phyloP scores from a whole-genome alignment of 2,888 invertebrate genomes.

The Eucera pruinosa region DNA sequence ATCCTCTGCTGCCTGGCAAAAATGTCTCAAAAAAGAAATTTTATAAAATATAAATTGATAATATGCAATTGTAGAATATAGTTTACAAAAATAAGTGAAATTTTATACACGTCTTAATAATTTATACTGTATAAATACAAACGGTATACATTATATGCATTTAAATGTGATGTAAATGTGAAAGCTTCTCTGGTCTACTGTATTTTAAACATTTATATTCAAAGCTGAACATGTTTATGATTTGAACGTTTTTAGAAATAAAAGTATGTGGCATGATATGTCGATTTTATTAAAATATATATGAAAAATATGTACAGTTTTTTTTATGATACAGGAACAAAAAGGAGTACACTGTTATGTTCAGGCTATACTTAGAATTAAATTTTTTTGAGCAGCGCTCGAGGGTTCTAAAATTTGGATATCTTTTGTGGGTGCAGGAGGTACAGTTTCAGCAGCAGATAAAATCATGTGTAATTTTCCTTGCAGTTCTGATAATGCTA shows the following conservation, averaged over 20 bases:
- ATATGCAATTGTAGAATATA: conserved; percentile 31
- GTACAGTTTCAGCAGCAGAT: conserved; percentile 85
- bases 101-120: conserved; percentile 42
- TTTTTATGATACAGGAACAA: conserved; percentile 24
- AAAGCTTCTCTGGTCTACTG: conserved; percentile 25
- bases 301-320: conserved; percentile 66
- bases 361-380: conserved; percentile 79
- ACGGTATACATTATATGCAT: conserved; percentile 2
- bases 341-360: conserved; percentile 35
- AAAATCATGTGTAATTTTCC: conserved; percentile 89
- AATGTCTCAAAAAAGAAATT: conserved; percentile 74
- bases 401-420: conserved; percentile 75
- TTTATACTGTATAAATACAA: conserved; percentile 28
- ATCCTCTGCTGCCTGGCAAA: conserved; percentile 83
- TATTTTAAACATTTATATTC: conserved; percentile 21
- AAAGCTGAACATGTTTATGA: not conserved
- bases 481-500: conserved; percentile 88
- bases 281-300: conserved; percentile 71
- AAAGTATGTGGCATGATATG: conserved; percentile 58
- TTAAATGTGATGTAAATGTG: conserved; percentile 17
- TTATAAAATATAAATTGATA: conserved; percentile 46
- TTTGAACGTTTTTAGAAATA: not conserved
- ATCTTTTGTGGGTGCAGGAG: conserved; percentile 66
- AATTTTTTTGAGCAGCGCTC: conserved; percentile 84
- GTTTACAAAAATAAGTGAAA: conserved; percentile 25